A percentile compares a stretch with the other conserved stretches of the same genome.
Evolutionary conservation across 1,140 invertebrate species (phyloP).

Genomic region (Lepidurus apus): DNA sequence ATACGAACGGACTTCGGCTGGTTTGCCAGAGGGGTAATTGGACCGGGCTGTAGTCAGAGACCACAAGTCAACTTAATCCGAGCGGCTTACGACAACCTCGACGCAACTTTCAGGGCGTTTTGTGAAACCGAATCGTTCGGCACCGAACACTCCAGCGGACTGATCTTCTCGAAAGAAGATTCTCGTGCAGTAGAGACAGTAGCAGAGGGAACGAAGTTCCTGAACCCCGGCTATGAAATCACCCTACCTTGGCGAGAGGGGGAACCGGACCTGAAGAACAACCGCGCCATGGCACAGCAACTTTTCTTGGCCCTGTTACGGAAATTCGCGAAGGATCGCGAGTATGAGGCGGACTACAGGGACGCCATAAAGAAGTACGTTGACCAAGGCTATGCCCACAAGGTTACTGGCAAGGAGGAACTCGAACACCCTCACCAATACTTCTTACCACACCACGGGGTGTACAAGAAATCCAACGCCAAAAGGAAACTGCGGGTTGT

Average conservation of each 20-base stretch:
- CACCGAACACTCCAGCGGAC: background rate
- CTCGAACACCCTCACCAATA: background rate
- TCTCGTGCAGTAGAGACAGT: background rate
- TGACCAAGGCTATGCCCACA: constrained; percentile 22
- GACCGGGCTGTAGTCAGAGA: background rate
- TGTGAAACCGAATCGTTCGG: constrained; percentile 31
- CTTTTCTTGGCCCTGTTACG: too few relatives aligned
- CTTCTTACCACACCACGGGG: constrained; percentile 18
- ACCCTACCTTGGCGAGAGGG: too few relatives aligned
- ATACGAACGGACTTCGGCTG: background rate
- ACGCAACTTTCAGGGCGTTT: background rate
- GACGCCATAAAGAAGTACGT: constrained; percentile 24
- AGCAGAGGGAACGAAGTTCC: background rate
- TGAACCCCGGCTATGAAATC: background rate
- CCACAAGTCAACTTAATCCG: background rate
- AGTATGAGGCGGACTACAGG: constrained; percentile 22
- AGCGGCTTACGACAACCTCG: background rate
- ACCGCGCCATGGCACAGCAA: too few relatives aligned
- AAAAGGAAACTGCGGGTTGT: constrained; percentile 22
- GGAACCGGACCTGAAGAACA: too few relatives aligned
- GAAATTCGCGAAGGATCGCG: background rate
- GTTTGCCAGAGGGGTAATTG: constrained; percentile 8
- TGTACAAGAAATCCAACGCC: constrained; percentile 19
- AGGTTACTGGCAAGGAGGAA: constrained; percentile 10
- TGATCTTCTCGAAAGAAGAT: background rate